Evolutionary conservation across 53 echinoderm and acorn worm genomes (phyloP).

Genomic region (Holothuria leucospilota): DNA sequence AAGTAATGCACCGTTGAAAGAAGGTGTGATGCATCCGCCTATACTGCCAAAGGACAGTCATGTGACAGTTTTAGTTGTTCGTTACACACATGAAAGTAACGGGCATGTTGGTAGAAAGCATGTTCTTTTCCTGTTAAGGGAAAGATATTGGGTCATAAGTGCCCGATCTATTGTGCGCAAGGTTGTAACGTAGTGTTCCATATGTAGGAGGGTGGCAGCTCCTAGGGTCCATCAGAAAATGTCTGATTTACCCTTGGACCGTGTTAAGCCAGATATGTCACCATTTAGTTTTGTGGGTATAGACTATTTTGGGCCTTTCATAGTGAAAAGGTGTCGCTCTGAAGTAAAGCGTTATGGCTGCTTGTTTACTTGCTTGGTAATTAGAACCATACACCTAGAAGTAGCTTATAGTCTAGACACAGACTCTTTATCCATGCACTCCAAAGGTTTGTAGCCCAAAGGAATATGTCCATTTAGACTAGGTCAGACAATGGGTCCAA

Average conservation of each 20-base stretch:
- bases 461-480: conserved; percentile 42
- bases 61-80: too few species aligned
- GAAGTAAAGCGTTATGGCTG: conserved; percentile 24
- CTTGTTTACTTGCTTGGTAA: conserved; percentile 27
- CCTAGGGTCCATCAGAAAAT: conserved; percentile 43
- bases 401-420: conserved; percentile 40
- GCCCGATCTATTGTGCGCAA: too few species aligned
- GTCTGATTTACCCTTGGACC: conserved; percentile 52
- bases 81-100: too few species aligned
- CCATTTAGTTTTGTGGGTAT: conserved; percentile 65
- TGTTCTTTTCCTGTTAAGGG: too few species aligned
- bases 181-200: too few species aligned
- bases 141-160: too few species aligned
- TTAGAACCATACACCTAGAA: conserved; percentile 70
- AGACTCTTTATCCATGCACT: conserved; percentile 55
- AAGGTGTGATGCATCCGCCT: too few species aligned
- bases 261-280: conserved; percentile 49
- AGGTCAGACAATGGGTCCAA: conserved; percentile 22
- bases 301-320: conserved; percentile 67
- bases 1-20: conserved; percentile 15
- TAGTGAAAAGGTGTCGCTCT: conserved; percentile 59
- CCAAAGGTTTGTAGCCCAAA: conserved; percentile 28
- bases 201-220: too few species aligned
- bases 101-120: too few species aligned
- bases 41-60: too few species aligned